Base-by-base conservation (phyloP, 1,140 invertebrate genomes). In the Drosophila setifemur region DNA sequence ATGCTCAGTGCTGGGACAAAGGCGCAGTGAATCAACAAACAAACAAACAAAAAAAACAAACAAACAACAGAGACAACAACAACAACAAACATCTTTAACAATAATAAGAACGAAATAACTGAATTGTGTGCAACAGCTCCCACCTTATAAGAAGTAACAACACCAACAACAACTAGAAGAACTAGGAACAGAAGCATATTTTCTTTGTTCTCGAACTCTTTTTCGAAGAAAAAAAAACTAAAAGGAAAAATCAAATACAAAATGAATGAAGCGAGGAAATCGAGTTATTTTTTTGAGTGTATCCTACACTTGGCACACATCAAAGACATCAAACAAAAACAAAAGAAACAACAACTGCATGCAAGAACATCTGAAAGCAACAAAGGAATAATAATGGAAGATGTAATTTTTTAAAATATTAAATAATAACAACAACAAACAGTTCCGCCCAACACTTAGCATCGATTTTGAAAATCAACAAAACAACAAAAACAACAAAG, bases 391-490 rank as follows among this genome's bases (percentile, higher is more conserved):
- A 39, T n/a, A 12, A 7, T 37, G 7, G 14, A 57, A 43, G 49
- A 26, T 60, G 31, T 47, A 28, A 64, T 29, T 67, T 54, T 68
- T 53, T 26, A 50, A 49, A 16, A 37, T 37, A n/a, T 48, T 28
- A 42, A 49, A 57, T 45, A 70, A 50, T 18, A 60, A 39, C 39
- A 71, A 39, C 49, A 73, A 66, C 68, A 76, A 76, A 60, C 77
- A 88, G 83, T 87, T 87, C 83, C 82, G 83, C 83, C 82, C 83
- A 83, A 88, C 66, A 88, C 73, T 67, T 85, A 77, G 69, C 77
- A 87, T 88, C 82, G 82, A 87, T 88, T 82, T 88, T 83, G 70
- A 88, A 83, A 88, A 88, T 85, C 74, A 86, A 73, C 43, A 55
- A 48, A 50, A 48, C 31, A 47, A 44, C 31, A 18, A 64, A 29